Evolutionary conservation across 2,113 vertebrate genomes (phyloP).

Genomic region (Chloroceryle aenea): DNA sequence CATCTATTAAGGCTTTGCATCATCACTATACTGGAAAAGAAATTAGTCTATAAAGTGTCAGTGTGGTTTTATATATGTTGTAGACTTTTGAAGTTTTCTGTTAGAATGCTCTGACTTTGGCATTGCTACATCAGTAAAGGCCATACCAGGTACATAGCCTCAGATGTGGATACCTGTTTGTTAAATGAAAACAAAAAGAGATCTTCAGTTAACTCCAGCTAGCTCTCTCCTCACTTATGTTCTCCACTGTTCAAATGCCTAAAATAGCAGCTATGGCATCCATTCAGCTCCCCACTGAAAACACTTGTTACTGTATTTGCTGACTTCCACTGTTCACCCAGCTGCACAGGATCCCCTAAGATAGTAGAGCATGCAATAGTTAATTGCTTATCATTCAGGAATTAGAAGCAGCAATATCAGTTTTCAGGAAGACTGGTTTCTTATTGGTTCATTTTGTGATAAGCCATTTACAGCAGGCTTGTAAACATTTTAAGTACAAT

Average conservation of each 20-base stretch:
- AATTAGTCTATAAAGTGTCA: not conserved
- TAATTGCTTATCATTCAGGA: not conserved
- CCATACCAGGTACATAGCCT: not conserved
- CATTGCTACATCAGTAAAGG: not conserved
- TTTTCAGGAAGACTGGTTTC: not conserved
- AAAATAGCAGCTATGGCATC: not conserved
- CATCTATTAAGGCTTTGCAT: not conserved
- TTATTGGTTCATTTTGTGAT: not conserved
- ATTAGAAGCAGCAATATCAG: not conserved
- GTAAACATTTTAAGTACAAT: not conserved
- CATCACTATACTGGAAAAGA: not conserved
- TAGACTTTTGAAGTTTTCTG: not conserved
- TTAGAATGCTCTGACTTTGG: not conserved
- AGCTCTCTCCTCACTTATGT: not conserved
- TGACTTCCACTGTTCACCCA: not conserved
- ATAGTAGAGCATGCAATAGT: accelerated
- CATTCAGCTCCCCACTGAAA: not conserved
- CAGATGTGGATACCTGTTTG: not conserved
- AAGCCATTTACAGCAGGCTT: not conserved
- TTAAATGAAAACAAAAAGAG: not conserved
- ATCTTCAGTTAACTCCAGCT: not conserved
- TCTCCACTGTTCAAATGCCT: not conserved
- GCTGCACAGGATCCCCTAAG: not conserved
- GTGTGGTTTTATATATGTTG: not conserved
- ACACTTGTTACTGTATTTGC: not conserved